Percentiles rank a stretch among this genome's conserved stretches.
These are phyloP conservation scores for Drosophila varians DNA, from an alignment of 1,140 invertebrate species.

Conservation along the genomic window DNA sequence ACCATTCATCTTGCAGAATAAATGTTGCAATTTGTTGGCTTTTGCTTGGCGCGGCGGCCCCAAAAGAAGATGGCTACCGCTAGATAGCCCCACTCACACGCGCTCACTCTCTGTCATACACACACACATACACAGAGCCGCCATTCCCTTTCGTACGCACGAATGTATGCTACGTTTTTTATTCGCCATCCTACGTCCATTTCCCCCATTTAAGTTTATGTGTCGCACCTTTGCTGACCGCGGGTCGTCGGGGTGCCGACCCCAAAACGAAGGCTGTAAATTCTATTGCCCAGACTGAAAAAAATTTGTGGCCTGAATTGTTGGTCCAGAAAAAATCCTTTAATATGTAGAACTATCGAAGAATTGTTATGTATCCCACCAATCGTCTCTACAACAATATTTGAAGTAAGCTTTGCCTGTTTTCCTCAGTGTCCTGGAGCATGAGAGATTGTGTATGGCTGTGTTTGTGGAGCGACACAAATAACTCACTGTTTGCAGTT, in stretches of 20 bases:
- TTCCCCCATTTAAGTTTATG: constrained; percentile 44
- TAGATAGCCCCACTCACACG: constrained; percentile 50
- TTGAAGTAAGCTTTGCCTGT: too few relatives aligned
- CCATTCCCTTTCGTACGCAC: constrained; percentile 48
- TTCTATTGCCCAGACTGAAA: constrained; percentile 60
- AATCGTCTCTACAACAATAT: too few relatives aligned
- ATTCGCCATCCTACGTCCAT: constrained; percentile 31
- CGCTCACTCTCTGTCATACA: background rate
- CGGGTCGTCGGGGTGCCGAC: constrained; percentile 25
- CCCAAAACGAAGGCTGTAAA: constrained; percentile 55
- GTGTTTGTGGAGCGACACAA: constrained; percentile 56
- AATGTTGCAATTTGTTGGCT: constrained; percentile 82
- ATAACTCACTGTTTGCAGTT: constrained; percentile 69
- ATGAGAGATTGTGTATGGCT: constrained; percentile 3
- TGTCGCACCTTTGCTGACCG: constrained; percentile 66
- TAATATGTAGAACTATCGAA: too few relatives aligned
- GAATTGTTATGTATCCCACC: too few relatives aligned
- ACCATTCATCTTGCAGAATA: constrained; percentile 80
- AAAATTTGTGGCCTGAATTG: background rate
- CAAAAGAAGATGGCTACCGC: constrained; percentile 48
- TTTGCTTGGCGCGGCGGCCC: constrained; percentile 53
- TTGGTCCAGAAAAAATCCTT: too few relatives aligned
- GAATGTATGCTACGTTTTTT: constrained; percentile 60
- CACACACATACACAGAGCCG: background rate
- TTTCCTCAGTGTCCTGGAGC: constrained; percentile 3